Percentiles rank a stretch among this genome's conserved stretches.
Evolutionary conservation across 2,888 invertebrate species (phyloP).

Genomic region (Leucophenga montana): DNA sequence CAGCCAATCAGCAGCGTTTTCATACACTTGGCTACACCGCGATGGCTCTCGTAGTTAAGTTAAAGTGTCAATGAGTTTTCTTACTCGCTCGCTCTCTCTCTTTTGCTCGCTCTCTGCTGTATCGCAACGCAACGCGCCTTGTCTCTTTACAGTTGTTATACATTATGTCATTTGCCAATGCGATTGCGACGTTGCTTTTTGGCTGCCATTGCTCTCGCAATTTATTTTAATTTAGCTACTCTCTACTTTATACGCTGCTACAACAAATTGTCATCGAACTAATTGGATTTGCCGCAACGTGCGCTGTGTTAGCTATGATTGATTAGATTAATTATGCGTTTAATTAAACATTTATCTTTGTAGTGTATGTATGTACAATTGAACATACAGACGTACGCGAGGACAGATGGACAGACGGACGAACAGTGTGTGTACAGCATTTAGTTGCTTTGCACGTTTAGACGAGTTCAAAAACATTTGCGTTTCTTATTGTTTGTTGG

Average conservation of each 20-base stretch:
- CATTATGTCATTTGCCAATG: slow-evolving; percentile 22
- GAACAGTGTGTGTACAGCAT: no score
- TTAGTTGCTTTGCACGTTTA: background rate
- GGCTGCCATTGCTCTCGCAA: slow-evolving; percentile 12
- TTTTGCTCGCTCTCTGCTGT: background rate
- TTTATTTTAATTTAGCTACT: background rate
- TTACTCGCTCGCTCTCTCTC: background rate
- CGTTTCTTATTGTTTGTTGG: no score
- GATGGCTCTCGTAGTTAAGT: no score
- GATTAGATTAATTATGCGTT: slow-evolving; percentile 67
- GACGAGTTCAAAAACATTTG: background rate
- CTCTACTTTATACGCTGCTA: background rate
- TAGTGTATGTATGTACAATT: background rate
- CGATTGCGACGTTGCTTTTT: no score
- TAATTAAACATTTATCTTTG: slow-evolving; percentile 66
- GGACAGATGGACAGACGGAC: no score
- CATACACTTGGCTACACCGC: slow-evolving; percentile 6
- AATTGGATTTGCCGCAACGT: slow-evolving; percentile 30
- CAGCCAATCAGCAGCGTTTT: slow-evolving; percentile 17
- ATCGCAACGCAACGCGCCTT: no score
- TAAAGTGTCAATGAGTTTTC: slow-evolving; percentile 6
- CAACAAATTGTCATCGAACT: slow-evolving; percentile 23
- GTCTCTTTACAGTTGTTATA: background rate
- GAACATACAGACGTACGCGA: no score
- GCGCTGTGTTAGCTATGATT: slow-evolving; percentile 51